Conservation (phyloP, 2,888 invertebrate genomes). For the Protonemura montana region DNA sequence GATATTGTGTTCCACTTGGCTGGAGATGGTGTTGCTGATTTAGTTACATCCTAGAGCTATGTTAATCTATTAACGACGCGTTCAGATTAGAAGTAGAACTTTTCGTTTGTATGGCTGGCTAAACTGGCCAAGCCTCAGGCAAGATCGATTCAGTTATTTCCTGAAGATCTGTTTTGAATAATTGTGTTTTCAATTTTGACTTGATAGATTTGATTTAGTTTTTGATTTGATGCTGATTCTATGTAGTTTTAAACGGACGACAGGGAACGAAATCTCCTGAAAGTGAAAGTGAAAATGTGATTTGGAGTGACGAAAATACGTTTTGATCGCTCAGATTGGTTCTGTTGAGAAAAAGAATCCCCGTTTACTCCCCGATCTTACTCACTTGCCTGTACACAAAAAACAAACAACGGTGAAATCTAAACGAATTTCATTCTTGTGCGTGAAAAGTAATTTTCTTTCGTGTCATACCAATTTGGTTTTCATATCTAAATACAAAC, state of each 20-base stretch:
- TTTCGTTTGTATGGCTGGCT: background rate
- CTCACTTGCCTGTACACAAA: background rate
- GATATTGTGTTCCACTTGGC: background rate
- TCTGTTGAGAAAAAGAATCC: background rate
- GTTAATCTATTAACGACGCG: background rate
- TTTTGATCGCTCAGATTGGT: background rate
- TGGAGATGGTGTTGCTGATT: constrained; percentile 16
- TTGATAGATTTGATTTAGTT: background rate
- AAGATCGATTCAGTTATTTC: background rate
- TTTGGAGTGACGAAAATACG: background rate
- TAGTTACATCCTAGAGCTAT: constrained; percentile 23
- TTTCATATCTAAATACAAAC: constrained; percentile 12
- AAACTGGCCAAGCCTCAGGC: background rate
- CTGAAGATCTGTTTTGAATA: background rate
- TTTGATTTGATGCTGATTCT: background rate
- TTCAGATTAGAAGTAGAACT: background rate
- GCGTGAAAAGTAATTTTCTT: background rate
- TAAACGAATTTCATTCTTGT: constrained; percentile 1
- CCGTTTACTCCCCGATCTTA: background rate
- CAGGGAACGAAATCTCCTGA: background rate
- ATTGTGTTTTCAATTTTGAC: background rate
- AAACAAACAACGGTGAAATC: background rate
- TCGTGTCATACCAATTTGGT: background rate
- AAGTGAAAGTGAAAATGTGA: background rate
- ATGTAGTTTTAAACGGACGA: background rate